phyloP scores from a whole-genome alignment of 2,797 vertebrate genomes.

The Gallinago nigripennis region DNA sequence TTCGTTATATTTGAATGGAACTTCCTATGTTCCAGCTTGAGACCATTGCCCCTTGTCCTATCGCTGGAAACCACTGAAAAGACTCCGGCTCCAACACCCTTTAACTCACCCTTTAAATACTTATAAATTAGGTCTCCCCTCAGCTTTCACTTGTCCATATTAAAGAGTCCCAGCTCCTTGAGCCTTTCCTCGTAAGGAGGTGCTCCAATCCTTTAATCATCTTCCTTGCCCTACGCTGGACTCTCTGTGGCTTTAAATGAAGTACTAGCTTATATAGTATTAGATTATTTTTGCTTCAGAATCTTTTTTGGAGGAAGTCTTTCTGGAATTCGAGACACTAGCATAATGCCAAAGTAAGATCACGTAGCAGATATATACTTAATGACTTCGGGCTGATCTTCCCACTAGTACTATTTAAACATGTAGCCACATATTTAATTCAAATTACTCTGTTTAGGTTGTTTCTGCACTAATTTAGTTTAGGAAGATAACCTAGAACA shows the following conservation, averaged over 20 bases:
- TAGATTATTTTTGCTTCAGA: conserved; percentile 24
- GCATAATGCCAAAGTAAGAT: conserved; percentile 8
- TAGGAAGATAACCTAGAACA: background rate
- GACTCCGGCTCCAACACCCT: too few species aligned
- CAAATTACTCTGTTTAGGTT: conserved; percentile 8
- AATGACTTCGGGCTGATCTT: background rate
- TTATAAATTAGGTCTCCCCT: too few species aligned
- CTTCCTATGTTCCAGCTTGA: too few species aligned
- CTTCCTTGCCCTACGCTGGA: too few species aligned
- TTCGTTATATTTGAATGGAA: too few species aligned
- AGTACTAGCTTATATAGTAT: conserved; percentile 8
- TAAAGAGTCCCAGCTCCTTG: too few species aligned
- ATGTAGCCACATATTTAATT: conserved; percentile 22
- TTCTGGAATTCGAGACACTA: conserved; percentile 37
- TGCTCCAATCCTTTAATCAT: too few species aligned
- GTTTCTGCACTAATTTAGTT: conserved; percentile 25
- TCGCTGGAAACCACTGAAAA: too few species aligned
- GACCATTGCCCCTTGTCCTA: too few species aligned
- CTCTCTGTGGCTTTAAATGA: conserved; percentile 36
- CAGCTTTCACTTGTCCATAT: too few species aligned
- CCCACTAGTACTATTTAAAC: conserved; percentile 27
- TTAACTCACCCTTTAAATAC: too few species aligned
- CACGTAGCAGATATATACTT: conserved; percentile 13
- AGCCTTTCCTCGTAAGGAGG: too few species aligned
- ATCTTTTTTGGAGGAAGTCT: conserved; percentile 5